Evolutionary conservation across 2,797 vertebrate species (phyloP), one percentile per base, ranked within the genome.

Genomic region (Tapirus indicus): DNA sequence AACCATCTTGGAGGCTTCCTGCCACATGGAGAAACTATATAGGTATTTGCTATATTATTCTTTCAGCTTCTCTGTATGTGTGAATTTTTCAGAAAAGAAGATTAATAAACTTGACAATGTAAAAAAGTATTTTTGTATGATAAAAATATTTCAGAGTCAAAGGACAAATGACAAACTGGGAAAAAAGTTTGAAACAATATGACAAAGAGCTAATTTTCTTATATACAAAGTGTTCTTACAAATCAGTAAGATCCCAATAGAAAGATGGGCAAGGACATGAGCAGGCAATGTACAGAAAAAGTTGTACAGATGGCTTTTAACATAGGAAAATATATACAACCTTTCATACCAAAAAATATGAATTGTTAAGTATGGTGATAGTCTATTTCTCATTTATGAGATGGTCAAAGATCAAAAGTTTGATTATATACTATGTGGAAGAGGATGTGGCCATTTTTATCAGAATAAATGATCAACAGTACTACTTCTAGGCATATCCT

Each of bases 261-360:
- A 77, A 88, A 69, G 35, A 87, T 60, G 18, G 32, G n/a, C 29
- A 83, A 88, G 78, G 38, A 91, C 60, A 69, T 52, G 41, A 88
- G 44, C 29, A 66, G 32, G 66, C 38, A 82, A 8, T 74, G 8
- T 66, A 94, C 18, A 86, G 66, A 68, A 82, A 58, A 95, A 80
- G 21, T 80, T 84, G 71, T 11, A 85, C 17, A 41, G 41, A 47
- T 88, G 35, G 35, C 54, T 89, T 95, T 89, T 89, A 54, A 86
- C 7, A 49, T 77, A 12, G 79, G 86, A 85, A 79, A 47, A 44
- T 78, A 85, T 25, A 94, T 87, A n/a, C 16, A 84, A 7, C 71
- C 38, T 95, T 95, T 94, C 32, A 66, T 85, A 79, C 47, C 78
- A 47, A 64, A 64, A 72, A 96, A 72, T 91, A n/a, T 44, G 71